Conservation (phyloP, 2,888 invertebrate species). For the Synergus itoensis region DNA sequence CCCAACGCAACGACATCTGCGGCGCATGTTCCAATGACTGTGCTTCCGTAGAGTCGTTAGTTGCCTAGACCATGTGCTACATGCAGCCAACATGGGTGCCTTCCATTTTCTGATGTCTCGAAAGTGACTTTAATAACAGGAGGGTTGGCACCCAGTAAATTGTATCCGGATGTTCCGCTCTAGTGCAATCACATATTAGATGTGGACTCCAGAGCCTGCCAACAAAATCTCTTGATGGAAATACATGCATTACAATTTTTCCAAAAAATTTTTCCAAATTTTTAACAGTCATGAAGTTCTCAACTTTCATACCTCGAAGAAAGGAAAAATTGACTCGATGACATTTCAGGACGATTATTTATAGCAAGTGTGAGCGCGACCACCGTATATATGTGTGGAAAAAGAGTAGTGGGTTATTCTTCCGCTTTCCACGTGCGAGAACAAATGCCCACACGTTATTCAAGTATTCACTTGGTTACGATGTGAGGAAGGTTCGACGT, state of each 20-base stretch:
- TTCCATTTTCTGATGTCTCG: slow-evolving; percentile 54
- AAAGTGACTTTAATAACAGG: slow-evolving; percentile 55
- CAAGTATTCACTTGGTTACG: slow-evolving; percentile 56
- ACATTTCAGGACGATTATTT: not conserved
- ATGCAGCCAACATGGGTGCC: slow-evolving; percentile 57
- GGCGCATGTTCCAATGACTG: slow-evolving; percentile 58
- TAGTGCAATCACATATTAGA: slow-evolving; percentile 46
- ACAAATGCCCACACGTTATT: slow-evolving; percentile 57
- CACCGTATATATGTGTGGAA: not conserved
- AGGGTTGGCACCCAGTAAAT: slow-evolving; percentile 52
- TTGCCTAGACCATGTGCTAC: slow-evolving; percentile 66
- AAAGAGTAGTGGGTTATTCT: not conserved
- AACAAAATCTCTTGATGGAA: no score
- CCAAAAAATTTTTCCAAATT: no score
- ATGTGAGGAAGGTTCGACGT: slow-evolving; percentile 52
- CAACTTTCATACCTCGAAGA: not conserved
- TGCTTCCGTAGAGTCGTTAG: slow-evolving; percentile 59
- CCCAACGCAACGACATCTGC: slow-evolving; percentile 69
- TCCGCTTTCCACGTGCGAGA: slow-evolving; percentile 37
- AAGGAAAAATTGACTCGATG: not conserved
- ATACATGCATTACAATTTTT: no score
- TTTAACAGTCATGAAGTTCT: no score
- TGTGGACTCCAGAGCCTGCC: not conserved
- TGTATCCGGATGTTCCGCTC: slow-evolving; percentile 48
- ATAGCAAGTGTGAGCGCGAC: not conserved